phyloP scores from a whole-genome alignment of 2,113 vertebrate species.

The Hiodon alosoides region DNA sequence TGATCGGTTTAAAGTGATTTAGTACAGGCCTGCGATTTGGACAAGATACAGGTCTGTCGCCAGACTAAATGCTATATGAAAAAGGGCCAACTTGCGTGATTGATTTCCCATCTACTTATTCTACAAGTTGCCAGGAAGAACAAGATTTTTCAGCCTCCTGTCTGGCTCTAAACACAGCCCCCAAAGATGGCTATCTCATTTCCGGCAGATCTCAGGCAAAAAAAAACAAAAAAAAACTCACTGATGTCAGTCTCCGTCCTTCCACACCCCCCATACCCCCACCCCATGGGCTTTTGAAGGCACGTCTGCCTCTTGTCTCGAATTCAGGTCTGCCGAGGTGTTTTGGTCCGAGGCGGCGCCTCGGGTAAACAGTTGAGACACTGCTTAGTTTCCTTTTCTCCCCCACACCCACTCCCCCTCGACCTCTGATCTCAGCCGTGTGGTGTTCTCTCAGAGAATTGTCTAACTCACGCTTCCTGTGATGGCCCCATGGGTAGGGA shows the following conservation, averaged over 20 bases:
- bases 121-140: background rate
- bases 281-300: background rate
- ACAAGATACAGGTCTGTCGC: background rate
- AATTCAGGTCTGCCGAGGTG: slow-evolving; percentile 1
- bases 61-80: background rate
- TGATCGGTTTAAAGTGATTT: background rate
- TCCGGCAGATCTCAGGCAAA: background rate
- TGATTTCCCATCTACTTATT: slow-evolving; percentile 1
- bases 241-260: background rate
- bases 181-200: background rate
- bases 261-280: background rate
- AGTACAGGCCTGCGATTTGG: background rate
- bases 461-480: slow-evolving; percentile 39
- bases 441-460: slow-evolving; percentile 20
- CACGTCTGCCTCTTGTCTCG: background rate
- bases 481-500: background rate
- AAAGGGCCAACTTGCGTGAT: background rate
- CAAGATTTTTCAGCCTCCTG: background rate
- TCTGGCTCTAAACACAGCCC: background rate
- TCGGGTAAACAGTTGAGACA: slow-evolving; percentile 27
- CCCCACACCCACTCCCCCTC: background rate
- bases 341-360: background rate
- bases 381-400: slow-evolving; percentile 31
- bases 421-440: slow-evolving; percentile 3
- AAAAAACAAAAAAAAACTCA: too few species aligned